Evolutionary conservation across 2,888 invertebrate species (phyloP).

Genomic region (Cryptocephalus moraei): DNA sequence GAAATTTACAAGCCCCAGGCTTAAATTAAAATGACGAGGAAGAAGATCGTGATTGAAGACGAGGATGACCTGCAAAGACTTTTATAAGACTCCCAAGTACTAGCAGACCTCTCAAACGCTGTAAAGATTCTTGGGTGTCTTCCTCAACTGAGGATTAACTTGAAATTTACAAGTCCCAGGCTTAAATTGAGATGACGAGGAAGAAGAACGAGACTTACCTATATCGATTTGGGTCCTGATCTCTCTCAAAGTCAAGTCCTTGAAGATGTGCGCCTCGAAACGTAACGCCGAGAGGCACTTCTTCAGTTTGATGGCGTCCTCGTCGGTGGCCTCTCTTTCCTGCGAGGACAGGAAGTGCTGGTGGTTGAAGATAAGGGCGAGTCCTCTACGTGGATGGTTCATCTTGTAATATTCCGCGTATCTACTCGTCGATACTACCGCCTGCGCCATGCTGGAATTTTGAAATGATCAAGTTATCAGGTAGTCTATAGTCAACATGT

Average conservation of each 20-base stretch:
- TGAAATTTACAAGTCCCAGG: neutral
- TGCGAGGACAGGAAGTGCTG: conserved; percentile 66
- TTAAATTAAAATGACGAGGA: neutral
- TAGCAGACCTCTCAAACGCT: neutral
- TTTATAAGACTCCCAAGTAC: too few relatives aligned
- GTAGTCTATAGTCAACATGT: too few relatives aligned
- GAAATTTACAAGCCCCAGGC: neutral
- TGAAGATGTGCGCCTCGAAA: conserved; percentile 58
- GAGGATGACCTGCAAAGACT: too few relatives aligned
- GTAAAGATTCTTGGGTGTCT: too few relatives aligned
- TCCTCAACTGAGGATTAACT: too few relatives aligned
- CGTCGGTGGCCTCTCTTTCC: conserved; percentile 70
- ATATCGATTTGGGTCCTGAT: conserved; percentile 54
- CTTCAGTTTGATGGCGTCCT: conserved; percentile 66
- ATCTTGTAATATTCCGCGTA: conserved; percentile 73
- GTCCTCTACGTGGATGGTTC: conserved; percentile 69
- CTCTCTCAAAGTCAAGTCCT: conserved; percentile 59
- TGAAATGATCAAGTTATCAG: too few relatives aligned
- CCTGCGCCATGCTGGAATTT: conserved; percentile 13
- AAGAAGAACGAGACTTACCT: conserved; percentile 32
- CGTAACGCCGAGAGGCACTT: conserved; percentile 53
- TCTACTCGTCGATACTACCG: conserved; percentile 52
- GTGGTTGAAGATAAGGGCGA: conserved; percentile 83
- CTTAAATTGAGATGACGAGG: neutral
- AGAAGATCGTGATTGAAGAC: too few relatives aligned